Percentiles rank a stretch among this genome's conserved stretches.
These are phyloP conservation scores for Enteromius thamalakanensis DNA, from an alignment of 2,797 vertebrate species.

Conservation along the genomic window DNA sequence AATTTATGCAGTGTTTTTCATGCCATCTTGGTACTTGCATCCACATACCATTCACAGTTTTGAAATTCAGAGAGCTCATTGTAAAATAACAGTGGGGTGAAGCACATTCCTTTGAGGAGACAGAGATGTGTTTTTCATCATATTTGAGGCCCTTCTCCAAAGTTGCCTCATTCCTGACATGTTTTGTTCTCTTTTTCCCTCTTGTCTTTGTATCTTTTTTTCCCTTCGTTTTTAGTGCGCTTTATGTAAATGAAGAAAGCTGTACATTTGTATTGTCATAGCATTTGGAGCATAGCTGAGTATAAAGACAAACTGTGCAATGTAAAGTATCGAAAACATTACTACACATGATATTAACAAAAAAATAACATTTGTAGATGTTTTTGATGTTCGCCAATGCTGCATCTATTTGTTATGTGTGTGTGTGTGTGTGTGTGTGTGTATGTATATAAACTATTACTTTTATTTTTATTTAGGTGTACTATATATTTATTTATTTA, in stretches of 20 bases:
- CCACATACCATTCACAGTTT: slow-evolving; percentile 5
- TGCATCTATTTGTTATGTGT: background rate
- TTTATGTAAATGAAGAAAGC: background rate
- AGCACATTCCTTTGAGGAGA: slow-evolving; percentile 27
- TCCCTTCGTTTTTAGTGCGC: background rate
- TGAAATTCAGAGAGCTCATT: slow-evolving; percentile 20
- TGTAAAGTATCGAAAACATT: background rate
- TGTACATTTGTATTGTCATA: background rate
- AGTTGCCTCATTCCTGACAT: slow-evolving; percentile 45
- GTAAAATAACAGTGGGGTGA: slow-evolving; percentile 11
- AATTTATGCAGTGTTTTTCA: slow-evolving; percentile 29
- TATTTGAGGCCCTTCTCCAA: slow-evolving; percentile 51
- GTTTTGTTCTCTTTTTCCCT: slow-evolving; percentile 26
- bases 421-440: no score
- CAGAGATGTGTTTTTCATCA: slow-evolving; percentile 48
- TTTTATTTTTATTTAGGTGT: background rate
- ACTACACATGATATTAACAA: background rate
- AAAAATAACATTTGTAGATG: background rate
- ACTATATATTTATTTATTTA: background rate
- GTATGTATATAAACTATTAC: background rate
- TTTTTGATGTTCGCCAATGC: background rate
- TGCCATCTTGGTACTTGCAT: slow-evolving; percentile 14
- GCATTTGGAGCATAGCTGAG: background rate
- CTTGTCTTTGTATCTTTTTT: background rate
- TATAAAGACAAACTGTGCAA: background rate